Conservation (phyloP, 2,113 vertebrate genomes). For the Chaetodon trifascialis region DNA sequence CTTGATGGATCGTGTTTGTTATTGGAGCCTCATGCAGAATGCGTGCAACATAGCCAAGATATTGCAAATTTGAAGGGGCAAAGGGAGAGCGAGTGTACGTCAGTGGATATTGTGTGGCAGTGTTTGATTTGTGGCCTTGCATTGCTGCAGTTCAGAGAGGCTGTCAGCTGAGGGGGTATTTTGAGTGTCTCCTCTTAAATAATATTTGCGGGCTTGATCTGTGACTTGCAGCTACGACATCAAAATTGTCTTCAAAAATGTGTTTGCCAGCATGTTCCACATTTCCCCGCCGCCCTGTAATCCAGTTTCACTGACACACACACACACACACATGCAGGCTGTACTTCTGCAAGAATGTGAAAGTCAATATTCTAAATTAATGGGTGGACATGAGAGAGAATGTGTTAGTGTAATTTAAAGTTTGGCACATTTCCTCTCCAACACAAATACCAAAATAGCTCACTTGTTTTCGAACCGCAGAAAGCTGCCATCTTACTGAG, state of each 20-base stretch:
- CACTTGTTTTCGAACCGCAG: not conserved
- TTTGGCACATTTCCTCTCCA: not conserved
- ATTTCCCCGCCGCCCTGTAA: not conserved
- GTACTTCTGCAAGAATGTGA: not conserved
- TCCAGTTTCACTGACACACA: conserved; percentile 1
- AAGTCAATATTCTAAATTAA: conserved; percentile 2
- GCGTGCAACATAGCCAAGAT: conserved; percentile 31
- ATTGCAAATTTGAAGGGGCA: conserved; percentile 14
- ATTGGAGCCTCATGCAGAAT: conserved; percentile 36
- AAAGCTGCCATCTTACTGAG: not conserved
- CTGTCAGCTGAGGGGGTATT: conserved; percentile 17
- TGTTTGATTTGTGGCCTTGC: conserved; percentile 34
- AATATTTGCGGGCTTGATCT: conserved; percentile 32
- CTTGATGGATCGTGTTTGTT: conserved; percentile 79
- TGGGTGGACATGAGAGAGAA: not conserved
- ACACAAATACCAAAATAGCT: conserved; percentile 1
- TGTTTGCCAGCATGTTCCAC: not conserved
- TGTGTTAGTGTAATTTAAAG: not conserved
- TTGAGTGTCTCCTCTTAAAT: conserved; percentile 11
- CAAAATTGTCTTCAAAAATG: conserved; percentile 6
- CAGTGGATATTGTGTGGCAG: conserved; percentile 10
- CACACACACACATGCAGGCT: not conserved
- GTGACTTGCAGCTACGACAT: conserved; percentile 24
- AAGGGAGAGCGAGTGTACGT: not conserved
- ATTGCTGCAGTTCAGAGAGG: conserved; percentile 9